Percentiles rank a stretch among this genome's conserved stretches.
phyloP scores from a whole-genome alignment of 2,888 invertebrate genomes.

The Gryllus longicercus region DNA sequence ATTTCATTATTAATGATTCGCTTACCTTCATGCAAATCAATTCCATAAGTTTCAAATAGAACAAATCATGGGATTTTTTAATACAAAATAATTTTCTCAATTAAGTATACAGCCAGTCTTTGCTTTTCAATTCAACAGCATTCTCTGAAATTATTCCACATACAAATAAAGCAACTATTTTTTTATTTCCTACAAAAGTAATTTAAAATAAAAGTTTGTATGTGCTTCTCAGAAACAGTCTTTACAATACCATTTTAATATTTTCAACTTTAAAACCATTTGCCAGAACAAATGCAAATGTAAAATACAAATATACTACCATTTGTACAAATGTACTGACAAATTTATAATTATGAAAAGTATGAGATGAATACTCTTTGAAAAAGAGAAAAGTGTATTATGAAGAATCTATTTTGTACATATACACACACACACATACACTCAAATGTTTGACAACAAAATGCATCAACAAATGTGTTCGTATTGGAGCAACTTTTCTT shows the following conservation, averaged over 20 bases:
- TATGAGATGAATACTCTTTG: background rate
- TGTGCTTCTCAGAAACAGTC: background rate
- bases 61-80: background rate
- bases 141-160: too few species aligned
- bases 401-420: background rate
- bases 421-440: background rate
- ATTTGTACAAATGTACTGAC: conserved; percentile 1
- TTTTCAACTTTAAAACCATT: background rate
- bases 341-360: background rate
- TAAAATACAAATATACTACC: background rate
- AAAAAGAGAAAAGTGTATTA: background rate
- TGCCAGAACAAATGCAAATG: background rate
- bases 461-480: background rate
- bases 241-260: background rate
- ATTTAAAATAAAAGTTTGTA: background rate
- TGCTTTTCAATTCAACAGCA: too few species aligned
- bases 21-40: background rate
- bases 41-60: background rate
- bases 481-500: too few species aligned
- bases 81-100: background rate
- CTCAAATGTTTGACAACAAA: background rate
- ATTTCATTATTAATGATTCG: background rate
- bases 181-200: background rate
- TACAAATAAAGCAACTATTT: background rate
- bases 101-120: background rate